phyloP scores from a whole-genome alignment of 2,113 vertebrate genomes.

The Myocastor coypus region DNA sequence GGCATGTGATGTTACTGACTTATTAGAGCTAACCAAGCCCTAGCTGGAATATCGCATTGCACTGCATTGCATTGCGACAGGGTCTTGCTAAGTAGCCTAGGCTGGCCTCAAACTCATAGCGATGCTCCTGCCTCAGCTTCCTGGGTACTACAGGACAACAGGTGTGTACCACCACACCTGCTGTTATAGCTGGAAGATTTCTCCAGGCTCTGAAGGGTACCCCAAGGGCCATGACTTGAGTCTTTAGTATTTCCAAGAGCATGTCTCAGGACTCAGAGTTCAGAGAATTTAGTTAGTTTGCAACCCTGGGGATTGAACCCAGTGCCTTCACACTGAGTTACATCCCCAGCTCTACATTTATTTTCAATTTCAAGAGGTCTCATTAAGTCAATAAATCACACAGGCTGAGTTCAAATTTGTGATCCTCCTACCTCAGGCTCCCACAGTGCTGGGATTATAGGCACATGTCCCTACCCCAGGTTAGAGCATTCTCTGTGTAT shows the following conservation, averaged over 20 bases:
- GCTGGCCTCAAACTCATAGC: not conserved
- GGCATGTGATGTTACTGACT: not conserved
- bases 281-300: not conserved
- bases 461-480: not conserved
- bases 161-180: not conserved
- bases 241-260: not conserved
- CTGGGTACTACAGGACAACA: no score
- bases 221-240: not conserved
- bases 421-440: not conserved
- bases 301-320: not conserved
- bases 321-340: not conserved
- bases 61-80: not conserved
- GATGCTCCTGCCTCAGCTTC: not conserved
- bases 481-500: not conserved
- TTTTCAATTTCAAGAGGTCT: not conserved
- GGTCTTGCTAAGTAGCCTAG: not conserved
- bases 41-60: not conserved
- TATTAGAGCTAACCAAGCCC: not conserved
- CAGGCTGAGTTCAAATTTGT: not conserved
- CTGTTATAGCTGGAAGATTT: not conserved
- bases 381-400: not conserved
- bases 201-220: not conserved
- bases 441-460: not conserved
- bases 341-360: not conserved
- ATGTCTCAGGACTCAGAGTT: not conserved